Evolutionary conservation across 1,140 invertebrate genomes (phyloP), one percentile per base, ranked within the genome.

Genomic region (Pogonus chalceus): DNA sequence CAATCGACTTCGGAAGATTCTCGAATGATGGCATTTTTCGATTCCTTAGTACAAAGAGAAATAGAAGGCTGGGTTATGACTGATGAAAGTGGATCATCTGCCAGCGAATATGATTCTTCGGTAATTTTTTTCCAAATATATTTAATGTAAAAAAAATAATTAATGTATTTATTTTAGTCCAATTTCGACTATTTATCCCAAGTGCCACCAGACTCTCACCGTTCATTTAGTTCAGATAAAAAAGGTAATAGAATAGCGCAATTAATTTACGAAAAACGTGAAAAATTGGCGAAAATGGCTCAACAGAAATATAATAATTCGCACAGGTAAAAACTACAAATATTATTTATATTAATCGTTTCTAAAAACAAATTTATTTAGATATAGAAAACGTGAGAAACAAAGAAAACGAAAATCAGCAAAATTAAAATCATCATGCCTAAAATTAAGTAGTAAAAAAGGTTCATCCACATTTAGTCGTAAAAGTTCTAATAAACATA

Each of bases 21-120:
- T 1, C 78, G 90, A 46, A 96, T 96, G 92, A 89, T 96, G 84
- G 92, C 92, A 20, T 96, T 96, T 70, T 96, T 96, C 65, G 92
- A 96, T 73, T 92, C 90, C 2, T 69, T 96, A 1, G 87, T 96
- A 7, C 91, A 95, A 68, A 78, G 88, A 18, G 91, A 95, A 69
- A 82, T 93, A 37, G 89, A 92, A 69, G 86, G 81, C 14, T 82
- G 85, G 76, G 63, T 66, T 16, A 65, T 65, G n/a, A 56, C 57
- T 21, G 58, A 62, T 9, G 65, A 64, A 21, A 52, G 51, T 20
- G 56, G 59, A 2, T 65, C 67, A 24, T 73, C 75, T 23, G 76
- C 77, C 54, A 76, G 75, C 3, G 76, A 76, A 57, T 77, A 75
- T 46, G 65, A 67, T 55, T 12, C 9, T 43, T 43, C 37, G 18